Base-by-base conservation (phyloP, 37 sponge, comb jelly and placozoan genomes). In the Beroe forskalii region DNA sequence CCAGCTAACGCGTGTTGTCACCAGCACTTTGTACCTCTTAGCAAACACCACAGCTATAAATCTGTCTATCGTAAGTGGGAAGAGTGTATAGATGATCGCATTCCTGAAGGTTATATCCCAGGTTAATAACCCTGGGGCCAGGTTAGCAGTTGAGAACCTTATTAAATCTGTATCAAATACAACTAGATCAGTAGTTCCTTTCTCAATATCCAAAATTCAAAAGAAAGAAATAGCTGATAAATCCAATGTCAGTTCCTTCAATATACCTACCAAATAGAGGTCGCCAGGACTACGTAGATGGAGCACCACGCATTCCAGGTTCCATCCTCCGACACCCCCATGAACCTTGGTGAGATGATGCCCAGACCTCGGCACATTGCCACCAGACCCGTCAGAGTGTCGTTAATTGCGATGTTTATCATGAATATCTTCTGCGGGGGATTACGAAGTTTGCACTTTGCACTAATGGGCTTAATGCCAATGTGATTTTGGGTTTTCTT, bases 61-160 rank as follows among this genome's bases (percentile, higher is more conserved):
- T 23, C 86, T 80, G 30, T 80, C 86, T 3, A 44, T 48, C 20
- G 86, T 80, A n/a, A 80, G 55, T 24, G 86, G 86, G 24, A 80
- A 2, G 38, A 80, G 86, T 6, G 55, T 44, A 3, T 42, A 44
- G 38, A 80, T 80, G 19, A 80, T 41, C 40, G 86, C 28, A 25
- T 80, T 38, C 86, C 86, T 80, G 72, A 48, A 48, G 12, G n/a
- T n/a, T n/a, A n/a, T n/a, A n/a, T n/a, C n/a, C n/a, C n/a, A n/a
- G n/a, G n/a, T n/a, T n/a, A n/a, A n/a, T n/a, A n/a, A n/a, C n/a
- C n/a, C n/a, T n/a, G n/a, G n/a, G n/a, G n/a, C n/a, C n/a, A n/a
- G n/a, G n/a, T n/a, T n/a, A n/a, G n/a, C n/a, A n/a, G n/a, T n/a
- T n/a, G n/a, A n/a, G n/a, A n/a, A n/a, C n/a, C n/a, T n/a, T n/a